These are phyloP conservation scores for Tragulus kanchil DNA, from an alignment of 2,113 vertebrate genomes.

Conservation along the genomic window DNA sequence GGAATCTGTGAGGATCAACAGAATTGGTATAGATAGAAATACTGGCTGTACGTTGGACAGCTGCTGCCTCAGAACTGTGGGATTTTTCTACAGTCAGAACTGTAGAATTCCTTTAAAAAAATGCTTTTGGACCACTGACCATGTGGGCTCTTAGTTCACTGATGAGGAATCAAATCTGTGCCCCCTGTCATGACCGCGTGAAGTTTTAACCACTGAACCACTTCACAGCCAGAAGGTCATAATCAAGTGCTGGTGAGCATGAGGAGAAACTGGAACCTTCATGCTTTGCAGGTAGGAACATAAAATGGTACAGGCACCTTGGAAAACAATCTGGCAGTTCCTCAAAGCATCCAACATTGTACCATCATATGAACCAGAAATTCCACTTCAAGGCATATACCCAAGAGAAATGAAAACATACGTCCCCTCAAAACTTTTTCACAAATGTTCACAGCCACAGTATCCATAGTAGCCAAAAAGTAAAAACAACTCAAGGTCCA, in stretches of 20 bases:
- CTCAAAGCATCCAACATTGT: background rate
- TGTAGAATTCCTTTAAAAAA: background rate
- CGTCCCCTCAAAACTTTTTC: background rate
- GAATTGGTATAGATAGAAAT: background rate
- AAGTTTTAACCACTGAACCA: background rate
- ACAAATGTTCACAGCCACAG: background rate
- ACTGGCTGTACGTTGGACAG: background rate
- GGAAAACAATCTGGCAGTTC: background rate
- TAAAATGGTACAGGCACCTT: background rate
- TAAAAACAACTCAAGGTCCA: background rate
- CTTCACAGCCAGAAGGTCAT: background rate
- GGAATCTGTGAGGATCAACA: background rate
- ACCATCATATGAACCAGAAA: background rate
- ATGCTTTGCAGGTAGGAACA: background rate
- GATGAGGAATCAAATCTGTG: background rate
- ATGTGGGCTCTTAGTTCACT: background rate
- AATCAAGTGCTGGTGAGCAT: background rate
- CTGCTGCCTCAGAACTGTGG: background rate
- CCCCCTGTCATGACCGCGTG: background rate
- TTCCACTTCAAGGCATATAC: background rate
- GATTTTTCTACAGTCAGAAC: background rate
- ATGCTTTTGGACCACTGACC: background rate
- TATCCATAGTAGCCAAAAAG: background rate
- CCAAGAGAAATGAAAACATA: conserved; percentile 45
- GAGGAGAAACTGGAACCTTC: background rate